These are phyloP conservation scores for Neoitamus cyanurus DNA, from an alignment of 2,888 invertebrate genomes.

Conservation along the genomic window DNA sequence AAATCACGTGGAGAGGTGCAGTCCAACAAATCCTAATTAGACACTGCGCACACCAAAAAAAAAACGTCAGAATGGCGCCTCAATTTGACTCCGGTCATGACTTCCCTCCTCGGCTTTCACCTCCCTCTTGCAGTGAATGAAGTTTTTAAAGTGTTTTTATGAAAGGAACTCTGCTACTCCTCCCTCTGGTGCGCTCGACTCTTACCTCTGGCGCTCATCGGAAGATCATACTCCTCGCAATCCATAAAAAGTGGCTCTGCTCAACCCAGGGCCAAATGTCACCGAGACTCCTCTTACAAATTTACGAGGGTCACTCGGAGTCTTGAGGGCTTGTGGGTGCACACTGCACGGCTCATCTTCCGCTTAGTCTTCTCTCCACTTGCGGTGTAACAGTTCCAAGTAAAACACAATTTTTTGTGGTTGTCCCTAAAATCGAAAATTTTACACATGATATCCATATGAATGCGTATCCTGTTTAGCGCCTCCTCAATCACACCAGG, in stretches of 20 bases:
- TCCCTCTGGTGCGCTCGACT: neutral
- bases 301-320: constrained; percentile 42
- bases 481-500: constrained; percentile 47
- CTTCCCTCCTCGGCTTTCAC: constrained; percentile 13
- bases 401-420: constrained; percentile 16
- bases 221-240: neutral
- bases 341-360: neutral
- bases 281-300: constrained; percentile 29
- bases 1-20: constrained; percentile 50
- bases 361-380: neutral
- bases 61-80: constrained; percentile 50
- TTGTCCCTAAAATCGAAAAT: constrained; percentile 41
- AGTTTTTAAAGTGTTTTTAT: neutral
- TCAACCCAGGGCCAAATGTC: constrained; percentile 39
- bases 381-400: neutral
- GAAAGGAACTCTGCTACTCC: neutral
- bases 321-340: constrained; percentile 26
- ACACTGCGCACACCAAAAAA: constrained; percentile 50
- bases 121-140: neutral
- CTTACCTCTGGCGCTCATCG: neutral
- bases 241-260: neutral
- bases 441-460: constrained; percentile 51
- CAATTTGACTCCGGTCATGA: constrained; percentile 28
- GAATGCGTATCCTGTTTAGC: constrained; percentile 50
- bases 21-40: constrained; percentile 51